Evolutionary conservation across 2,888 invertebrate genomes (phyloP), one percentile per base, ranked within the genome.

Genomic region (Bedellia somnulentella): DNA sequence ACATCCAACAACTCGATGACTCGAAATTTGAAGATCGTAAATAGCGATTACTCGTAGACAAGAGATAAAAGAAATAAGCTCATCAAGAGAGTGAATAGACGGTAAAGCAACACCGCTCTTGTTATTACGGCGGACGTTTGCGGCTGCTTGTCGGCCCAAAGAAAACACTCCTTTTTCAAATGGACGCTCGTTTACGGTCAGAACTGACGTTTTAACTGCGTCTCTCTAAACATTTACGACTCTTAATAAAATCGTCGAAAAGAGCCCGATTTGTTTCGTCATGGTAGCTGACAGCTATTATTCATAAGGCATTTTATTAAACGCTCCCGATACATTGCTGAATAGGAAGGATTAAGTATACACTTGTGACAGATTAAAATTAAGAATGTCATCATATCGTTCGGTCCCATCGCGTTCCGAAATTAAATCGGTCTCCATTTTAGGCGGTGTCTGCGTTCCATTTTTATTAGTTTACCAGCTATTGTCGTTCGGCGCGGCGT

Each of bases 161-260:
- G 64, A 71, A 67, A 73, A 70, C 64, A 71, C 60, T 63, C 58
- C 63, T 60, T 64, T 60, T 60, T 60, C 52, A 59, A 59, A 60
- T 59, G 55, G 44, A 52, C 54, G 53, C 56, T 59, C 59, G 57
- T 70, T 67, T 66, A 67, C 62, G 63, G 66, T 64, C 61, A 58
- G 52, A 15, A 56, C 57, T 64, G 70, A 71, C 73, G 47, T 58
- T 63, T 71, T 70, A 68, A 73, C 64, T 59, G 51, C 68, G 53
- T 53, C 59, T 59, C 57, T 52, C 53, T 49, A 57, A 35, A 63
- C 61, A 45, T 71, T 73, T 63, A 70, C 58, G 48, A 52, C 56
- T 46, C 42, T 57, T 52, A 62, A 63, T 68, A 66, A 66, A 67
- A 62, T 51, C 47, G 50, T 64, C 66, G 61, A 66, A 30, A 66